Conservation (phyloP, 2,113 vertebrate species). For the Trichomycterus rosablanca region DNA sequence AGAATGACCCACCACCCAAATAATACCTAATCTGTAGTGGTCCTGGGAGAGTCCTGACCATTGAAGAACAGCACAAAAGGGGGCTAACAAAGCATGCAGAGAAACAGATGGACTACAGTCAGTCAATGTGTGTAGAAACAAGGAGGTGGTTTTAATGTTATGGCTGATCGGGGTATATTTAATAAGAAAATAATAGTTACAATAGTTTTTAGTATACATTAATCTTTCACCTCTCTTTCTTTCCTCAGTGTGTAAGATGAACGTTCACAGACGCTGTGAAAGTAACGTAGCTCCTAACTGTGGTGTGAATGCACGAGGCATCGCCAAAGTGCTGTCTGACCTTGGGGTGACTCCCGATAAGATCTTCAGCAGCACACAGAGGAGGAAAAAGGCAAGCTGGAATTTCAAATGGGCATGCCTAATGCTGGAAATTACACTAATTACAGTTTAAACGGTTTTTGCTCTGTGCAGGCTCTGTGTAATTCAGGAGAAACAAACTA, state of each 20-base stretch:
- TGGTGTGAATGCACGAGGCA: constrained; percentile 89
- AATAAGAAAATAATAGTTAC: too few relatives aligned
- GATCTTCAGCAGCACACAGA: constrained; percentile 85
- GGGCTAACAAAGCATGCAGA: too few relatives aligned
- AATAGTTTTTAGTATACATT: too few relatives aligned
- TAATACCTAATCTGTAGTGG: too few relatives aligned
- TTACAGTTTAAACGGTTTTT: neutral
- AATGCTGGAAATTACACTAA: neutral
- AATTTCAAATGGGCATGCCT: neutral
- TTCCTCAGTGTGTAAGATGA: constrained; percentile 90
- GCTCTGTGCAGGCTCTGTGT: neutral
- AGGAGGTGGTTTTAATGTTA: too few relatives aligned
- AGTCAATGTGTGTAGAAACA: too few relatives aligned
- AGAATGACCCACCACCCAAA: too few relatives aligned
- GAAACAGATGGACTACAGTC: too few relatives aligned
- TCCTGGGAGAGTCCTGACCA: too few relatives aligned
- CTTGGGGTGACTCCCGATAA: constrained; percentile 95
- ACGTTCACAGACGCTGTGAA: constrained; percentile 94
- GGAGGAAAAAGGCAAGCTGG: constrained; percentile 82
- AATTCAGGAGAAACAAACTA: neutral
- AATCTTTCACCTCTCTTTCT: constrained; percentile 34
- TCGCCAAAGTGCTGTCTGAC: constrained; percentile 92
- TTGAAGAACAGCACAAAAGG: too few relatives aligned
- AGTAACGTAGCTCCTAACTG: constrained; percentile 96
- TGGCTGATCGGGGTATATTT: too few relatives aligned